These are phyloP conservation scores for Drosophila siamana DNA, from an alignment of 2,888 invertebrate species.

Conservation along the genomic window DNA sequence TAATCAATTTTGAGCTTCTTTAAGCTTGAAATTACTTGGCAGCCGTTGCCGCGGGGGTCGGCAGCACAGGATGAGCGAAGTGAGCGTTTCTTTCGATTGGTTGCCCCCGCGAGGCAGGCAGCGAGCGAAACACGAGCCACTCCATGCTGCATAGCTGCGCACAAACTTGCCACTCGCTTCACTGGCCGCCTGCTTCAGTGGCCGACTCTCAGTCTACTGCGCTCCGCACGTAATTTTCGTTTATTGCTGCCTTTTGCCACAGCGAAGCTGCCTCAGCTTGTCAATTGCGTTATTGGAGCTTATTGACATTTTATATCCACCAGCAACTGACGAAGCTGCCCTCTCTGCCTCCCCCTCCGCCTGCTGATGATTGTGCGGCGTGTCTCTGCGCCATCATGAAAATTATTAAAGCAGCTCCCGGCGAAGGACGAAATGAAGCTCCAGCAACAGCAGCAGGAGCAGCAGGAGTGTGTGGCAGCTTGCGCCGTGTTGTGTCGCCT, in stretches of 20 bases:
- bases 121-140: conserved; percentile 24
- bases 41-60: conserved; percentile 47
- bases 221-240: conserved; percentile 26
- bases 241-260: conserved; percentile 33
- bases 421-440: conserved; percentile 34
- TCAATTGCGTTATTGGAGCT: conserved; percentile 80
- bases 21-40: conserved; percentile 77
- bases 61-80: too few relatives aligned
- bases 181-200: conserved; percentile 54
- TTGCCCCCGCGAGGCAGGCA: conserved; percentile 4
- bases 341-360: not conserved
- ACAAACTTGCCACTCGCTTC: conserved; percentile 60
- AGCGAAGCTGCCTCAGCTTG: conserved; percentile 63
- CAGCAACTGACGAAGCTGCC: conserved; percentile 21
- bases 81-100: conserved; percentile 10
- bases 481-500: conserved; percentile 51
- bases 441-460: conserved; percentile 1
- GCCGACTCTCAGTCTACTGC: conserved; percentile 29
- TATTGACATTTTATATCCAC: conserved; percentile 80
- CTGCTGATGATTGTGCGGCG: not conserved
- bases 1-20: conserved; percentile 72
- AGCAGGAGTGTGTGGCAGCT: not conserved
- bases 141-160: conserved; percentile 46
- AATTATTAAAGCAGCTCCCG: conserved; percentile 60
- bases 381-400: conserved; percentile 38